Evolutionary conservation across 2,113 vertebrate species (phyloP).

Genomic region (Hippopotamus amphibius): DNA sequence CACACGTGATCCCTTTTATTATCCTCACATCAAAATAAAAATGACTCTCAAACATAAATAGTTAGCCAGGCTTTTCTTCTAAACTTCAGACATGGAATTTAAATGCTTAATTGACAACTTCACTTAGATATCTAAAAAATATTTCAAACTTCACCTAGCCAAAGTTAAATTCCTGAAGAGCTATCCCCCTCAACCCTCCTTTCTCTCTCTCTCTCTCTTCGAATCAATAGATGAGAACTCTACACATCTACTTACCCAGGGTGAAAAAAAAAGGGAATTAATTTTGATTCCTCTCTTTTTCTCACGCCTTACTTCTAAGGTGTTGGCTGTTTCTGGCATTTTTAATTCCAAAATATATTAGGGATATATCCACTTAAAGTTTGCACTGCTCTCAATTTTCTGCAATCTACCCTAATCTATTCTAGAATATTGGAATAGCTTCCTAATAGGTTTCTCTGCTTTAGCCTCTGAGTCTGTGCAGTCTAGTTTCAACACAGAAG

Average conservation of each 20-base stretch:
- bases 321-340: neutral
- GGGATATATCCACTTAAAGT: neutral
- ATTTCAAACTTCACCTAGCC: neutral
- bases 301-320: neutral
- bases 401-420: neutral
- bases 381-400: neutral
- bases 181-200: neutral
- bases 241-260: neutral
- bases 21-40: neutral
- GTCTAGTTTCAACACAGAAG: neutral
- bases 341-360: slow-evolving; percentile 29
- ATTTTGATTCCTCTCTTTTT: neutral
- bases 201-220: neutral
- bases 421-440: neutral
- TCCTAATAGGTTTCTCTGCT: neutral
- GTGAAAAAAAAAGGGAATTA: neutral
- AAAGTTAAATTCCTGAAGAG: neutral
- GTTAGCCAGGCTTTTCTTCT: neutral
- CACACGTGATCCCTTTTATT: neutral
- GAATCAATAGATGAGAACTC: neutral
- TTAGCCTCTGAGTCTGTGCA: neutral
- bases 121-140: neutral
- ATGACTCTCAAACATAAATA: neutral
- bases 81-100: neutral
- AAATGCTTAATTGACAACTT: neutral